Evolutionary conservation across 1,140 invertebrate genomes (phyloP).

Genomic region (Chlorops oryzae): DNA sequence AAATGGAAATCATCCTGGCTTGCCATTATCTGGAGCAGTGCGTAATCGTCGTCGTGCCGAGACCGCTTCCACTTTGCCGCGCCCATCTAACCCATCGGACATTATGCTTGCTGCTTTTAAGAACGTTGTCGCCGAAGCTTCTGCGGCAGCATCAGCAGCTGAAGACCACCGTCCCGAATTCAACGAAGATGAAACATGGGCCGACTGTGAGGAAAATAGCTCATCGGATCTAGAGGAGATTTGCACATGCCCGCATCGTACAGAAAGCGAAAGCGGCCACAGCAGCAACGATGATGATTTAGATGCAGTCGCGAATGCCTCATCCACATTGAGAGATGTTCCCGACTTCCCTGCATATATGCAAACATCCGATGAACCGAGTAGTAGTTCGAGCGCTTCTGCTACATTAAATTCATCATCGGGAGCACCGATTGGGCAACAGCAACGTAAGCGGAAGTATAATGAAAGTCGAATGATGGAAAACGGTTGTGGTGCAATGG

Average conservation of each 20-base stretch:
- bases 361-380: no score
- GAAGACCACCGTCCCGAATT: conserved; percentile 28
- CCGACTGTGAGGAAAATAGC: conserved; percentile 44
- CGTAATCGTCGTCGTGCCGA: conserved; percentile 8
- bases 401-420: neutral
- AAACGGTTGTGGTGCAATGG: conserved; percentile 22
- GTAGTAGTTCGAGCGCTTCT: conserved; percentile 5
- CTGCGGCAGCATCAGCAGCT: conserved; percentile 3
- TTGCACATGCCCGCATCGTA: conserved; percentile 41
- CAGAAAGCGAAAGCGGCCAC: conserved; percentile 16
- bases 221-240: conserved; percentile 44
- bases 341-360: no score
- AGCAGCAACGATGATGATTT: conserved; percentile 26
- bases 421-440: conserved; percentile 11
- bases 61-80: no score
- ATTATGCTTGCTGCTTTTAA: conserved; percentile 28
- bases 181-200: conserved; percentile 39
- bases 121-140: conserved; percentile 31
- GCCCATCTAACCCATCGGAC: conserved; percentile 14
- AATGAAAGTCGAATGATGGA: conserved; percentile 38
- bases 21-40: no score
- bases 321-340: no score
- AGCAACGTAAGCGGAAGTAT: conserved; percentile 44
- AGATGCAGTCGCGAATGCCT: no score
- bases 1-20: neutral